Base-by-base conservation (phyloP, 2,113 vertebrate genomes). In the human (Homo sapiens) region DNA sequence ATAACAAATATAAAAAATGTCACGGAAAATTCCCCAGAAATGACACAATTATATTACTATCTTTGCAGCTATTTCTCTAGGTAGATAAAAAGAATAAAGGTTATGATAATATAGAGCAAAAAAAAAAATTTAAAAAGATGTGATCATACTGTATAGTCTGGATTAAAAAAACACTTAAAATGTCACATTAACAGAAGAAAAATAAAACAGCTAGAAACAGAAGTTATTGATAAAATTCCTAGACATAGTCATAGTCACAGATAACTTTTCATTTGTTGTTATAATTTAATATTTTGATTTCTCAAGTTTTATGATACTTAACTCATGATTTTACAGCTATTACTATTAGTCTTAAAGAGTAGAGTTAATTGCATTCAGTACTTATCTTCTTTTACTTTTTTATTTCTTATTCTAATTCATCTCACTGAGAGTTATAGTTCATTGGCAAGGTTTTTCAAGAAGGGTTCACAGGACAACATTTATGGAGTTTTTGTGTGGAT, bases 381-480 rank as follows among this genome's bases (percentile, higher is more conserved):
- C 2, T 50, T 30, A 14, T 32, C 23, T 30, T 7, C 16, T 14
- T 17, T 20, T 30, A 12, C 18, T 9, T 5, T 5, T 43, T 50
- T 14, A 25, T 66, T 64, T 64, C 12, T 59, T 59, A 6, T 38
- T 88, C 0, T n/a, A 45, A 20, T 64, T 81, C 6, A 16, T 10
- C 20, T 27, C 18, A 72, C 32, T 25, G 6, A 32, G 14, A 32
- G 16, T n/a, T 6, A 18, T 11, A 43, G 79, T 17, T n/a, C 48
- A 61, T 30, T 7, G n/a, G 7, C 11, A 22, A 30, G 12, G 4
- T 16, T 81, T 48, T 38, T 30, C 8, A 32, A 55, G 14, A 57
- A 73, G 18, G 16, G 4, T 30, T n/a, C 13, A 3, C 0, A 3
- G 55, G 68, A 5, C 6, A 22, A 7, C 13, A 8, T 1, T 14